Base-by-base conservation (phyloP, 92 coral and sea anemone species). In the Umimayanthus kanabou region DNA sequence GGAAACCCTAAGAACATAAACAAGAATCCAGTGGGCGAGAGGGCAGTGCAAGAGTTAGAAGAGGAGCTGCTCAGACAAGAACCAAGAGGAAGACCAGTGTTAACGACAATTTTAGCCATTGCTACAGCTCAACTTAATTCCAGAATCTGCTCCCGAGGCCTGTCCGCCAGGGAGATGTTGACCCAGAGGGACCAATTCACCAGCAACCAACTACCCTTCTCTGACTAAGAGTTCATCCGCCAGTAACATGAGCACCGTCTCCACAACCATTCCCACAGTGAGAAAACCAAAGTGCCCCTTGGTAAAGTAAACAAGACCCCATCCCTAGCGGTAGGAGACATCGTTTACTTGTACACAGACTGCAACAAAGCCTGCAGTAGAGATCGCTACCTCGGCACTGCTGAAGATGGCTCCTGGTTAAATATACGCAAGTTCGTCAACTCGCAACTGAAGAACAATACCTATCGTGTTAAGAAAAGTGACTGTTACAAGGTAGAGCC, bases 121-220 rank as follows among this genome's bases (percentile, higher is more conserved):
- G 92, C 85, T 20, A 90, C 90, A 28, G 76, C 92, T 2, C 39
- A 25, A 80, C 92, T 86, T 16, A 90, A 90, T 75, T 16, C 87
- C 40, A 33, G 90, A 23, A 85, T 90, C 47, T 39, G 87, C 30
- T 66, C 77, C n/a, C 87, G 87, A n/a, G 84, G 84, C 53, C 71
- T 90, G 29, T 86, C 87, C 25, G 88, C 85, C 33, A 72, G 90
- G 77, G 90, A 80, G 53, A 90, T 90, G 79, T 80, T 86, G 90
- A 80, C 88, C 10, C 89, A 84, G 50, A 84, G 3, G 90, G 72
- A 33, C 80, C 92, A 90, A 57, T 90, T 90, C 55, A n/a, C 92
- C 47, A 69, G 80, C 45, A 70, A 73, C 47, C 93, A 87, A 66
- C 29, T 90, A 6, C 93, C 93, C n/a, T 22, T 85, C 18, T 3